Evolutionary conservation across 2,888 invertebrate species (phyloP), one percentile per base, ranked within the genome.

Genomic region (Apeira syringaria): DNA sequence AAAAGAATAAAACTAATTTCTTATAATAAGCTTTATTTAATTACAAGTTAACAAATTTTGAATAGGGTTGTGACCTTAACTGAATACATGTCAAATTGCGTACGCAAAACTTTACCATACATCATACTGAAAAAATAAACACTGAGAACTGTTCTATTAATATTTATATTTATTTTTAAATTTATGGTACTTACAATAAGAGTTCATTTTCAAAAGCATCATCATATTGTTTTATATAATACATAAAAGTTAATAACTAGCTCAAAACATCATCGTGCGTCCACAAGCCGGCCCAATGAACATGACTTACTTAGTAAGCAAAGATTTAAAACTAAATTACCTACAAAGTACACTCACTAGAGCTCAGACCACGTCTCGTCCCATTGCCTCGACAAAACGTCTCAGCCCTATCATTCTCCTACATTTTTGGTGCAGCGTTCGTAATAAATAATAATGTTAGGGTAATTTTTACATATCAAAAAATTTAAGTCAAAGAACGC

Each of bases 21-120:
- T 89, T 89, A 88, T 88, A 86, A 87, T 89, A 89, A 88, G 89
- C 89, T 89, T 88, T 89, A 89, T 89, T 88, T 89, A 88, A 89
- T 89, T 89, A 89, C 88, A 87, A 89, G 87, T 88, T 89, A 89
- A 89, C 89, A 89, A 87, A 88, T 88, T 88, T 86, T 82, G 88
- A 89, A 88, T 85, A 86, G 83, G 69, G 85, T 89, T 89, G 88
- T 89, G 88, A 88, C 89, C 83, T 85, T 84, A 89, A 88, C 85
- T 81, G 86, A 88, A 88, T 87, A 87, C 80, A 88, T 84, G 85
- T 88, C 80, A 80, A 80, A 81, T 80, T 80, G 82, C 80, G 66
- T 81, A 77, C 72, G 82, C 79, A 80, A 78, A 20, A 77, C 65
- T 64, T 73, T 59, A 74, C 74, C 76, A 78, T 86, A 87, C 76